phyloP scores from a whole-genome alignment of 1,140 invertebrate genomes.

The Aethina tumida region DNA sequence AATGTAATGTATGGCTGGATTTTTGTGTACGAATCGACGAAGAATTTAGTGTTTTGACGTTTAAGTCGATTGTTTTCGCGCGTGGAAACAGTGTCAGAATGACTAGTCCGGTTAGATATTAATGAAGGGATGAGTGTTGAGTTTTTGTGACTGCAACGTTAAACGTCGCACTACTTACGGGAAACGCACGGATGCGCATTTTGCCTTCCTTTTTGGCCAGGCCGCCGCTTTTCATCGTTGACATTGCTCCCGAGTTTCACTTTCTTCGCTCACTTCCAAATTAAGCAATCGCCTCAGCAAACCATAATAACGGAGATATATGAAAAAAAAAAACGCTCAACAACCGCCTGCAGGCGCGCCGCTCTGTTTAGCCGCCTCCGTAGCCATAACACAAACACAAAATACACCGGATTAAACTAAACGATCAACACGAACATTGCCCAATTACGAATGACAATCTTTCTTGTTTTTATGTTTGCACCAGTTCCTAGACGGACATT shows the following conservation, averaged over 20 bases:
- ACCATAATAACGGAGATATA: too few species aligned
- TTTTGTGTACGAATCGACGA: conserved; percentile 4
- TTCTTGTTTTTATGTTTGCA: too few species aligned
- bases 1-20: neutral
- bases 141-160: conserved; percentile 6
- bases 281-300: too few species aligned
- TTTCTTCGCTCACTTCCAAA: conserved; percentile 18
- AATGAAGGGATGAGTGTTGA: conserved; percentile 8
- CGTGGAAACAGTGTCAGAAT: conserved; percentile 10
- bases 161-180: conserved; percentile 55
- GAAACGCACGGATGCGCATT: conserved; percentile 95
- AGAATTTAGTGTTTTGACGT: conserved; percentile 12
- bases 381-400: too few species aligned
- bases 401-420: too few species aligned
- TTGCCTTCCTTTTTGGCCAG: conserved; percentile 84
- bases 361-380: too few species aligned
- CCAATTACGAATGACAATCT: too few species aligned
- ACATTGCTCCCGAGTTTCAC: conserved; percentile 20
- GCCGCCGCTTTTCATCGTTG: conserved; percentile 60
- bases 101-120: neutral
- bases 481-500: too few species aligned
- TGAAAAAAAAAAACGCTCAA: too few species aligned
- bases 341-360: too few species aligned
- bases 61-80: too few species aligned
- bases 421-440: too few species aligned